These are phyloP conservation scores for Sciurus niger DNA, from an alignment of 2,113 vertebrate species.

Conservation along the genomic window DNA sequence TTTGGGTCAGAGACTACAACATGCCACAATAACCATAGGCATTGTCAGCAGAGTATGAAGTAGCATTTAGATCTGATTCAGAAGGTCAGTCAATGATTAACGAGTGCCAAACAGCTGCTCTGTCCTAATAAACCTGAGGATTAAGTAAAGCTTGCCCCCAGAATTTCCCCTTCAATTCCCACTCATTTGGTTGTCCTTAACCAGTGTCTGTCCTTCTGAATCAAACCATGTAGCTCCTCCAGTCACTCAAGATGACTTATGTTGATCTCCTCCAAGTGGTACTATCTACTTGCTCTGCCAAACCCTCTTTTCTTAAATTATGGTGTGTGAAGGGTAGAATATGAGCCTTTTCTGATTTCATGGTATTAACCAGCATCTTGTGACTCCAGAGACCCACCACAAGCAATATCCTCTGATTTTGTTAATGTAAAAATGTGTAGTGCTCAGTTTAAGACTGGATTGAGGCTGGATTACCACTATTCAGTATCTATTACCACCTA, in stretches of 20 bases:
- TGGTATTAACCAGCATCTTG: background rate
- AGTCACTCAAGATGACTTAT: background rate
- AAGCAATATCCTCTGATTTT: background rate
- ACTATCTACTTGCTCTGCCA: background rate
- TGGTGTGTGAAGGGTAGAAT: background rate
- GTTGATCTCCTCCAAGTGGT: background rate
- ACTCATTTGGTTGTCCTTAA: background rate
- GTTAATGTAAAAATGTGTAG: background rate
- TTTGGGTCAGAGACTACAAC: background rate
- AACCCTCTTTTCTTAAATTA: background rate
- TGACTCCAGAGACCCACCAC: background rate
- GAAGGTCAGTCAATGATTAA: constrained; percentile 12
- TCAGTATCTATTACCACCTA: background rate
- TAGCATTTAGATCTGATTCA: constrained; percentile 13
- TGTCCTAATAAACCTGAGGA: background rate
- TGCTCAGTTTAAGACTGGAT: background rate
- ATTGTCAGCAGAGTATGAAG: constrained; percentile 28
- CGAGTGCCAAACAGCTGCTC: background rate
- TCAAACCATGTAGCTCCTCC: background rate
- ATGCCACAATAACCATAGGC: background rate
- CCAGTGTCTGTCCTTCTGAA: background rate
- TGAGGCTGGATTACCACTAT: constrained; percentile 10
- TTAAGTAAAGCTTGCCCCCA: background rate
- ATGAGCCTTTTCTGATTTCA: background rate
- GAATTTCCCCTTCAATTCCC: background rate